Evolutionary conservation across 1,140 invertebrate species (phyloP).

Genomic region (Colletes latitarsis): DNA sequence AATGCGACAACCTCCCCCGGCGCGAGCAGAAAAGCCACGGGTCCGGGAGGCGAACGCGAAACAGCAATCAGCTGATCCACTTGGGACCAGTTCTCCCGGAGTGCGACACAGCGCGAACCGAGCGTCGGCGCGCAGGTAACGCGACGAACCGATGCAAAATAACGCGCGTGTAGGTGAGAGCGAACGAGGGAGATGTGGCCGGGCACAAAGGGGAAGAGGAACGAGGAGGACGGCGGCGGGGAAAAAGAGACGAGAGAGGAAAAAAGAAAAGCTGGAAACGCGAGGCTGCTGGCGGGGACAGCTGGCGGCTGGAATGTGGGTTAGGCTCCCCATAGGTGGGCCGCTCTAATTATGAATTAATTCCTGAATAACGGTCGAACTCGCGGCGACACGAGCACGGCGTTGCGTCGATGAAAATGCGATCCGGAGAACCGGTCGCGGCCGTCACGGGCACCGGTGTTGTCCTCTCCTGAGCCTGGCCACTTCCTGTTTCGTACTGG

Average conservation of each 20-base stretch:
- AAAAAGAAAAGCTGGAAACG: constrained; percentile 65
- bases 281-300: constrained; percentile 70
- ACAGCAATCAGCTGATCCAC: constrained; percentile 57
- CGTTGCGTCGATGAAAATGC: constrained; percentile 69
- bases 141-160: constrained; percentile 50
- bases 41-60: constrained; percentile 2
- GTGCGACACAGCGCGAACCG: constrained; percentile 43
- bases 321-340: constrained; percentile 75
- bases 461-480: background rate
- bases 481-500: constrained; percentile 39
- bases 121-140: constrained; percentile 14
- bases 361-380: constrained; percentile 77
- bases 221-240: background rate
- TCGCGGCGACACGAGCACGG: constrained; percentile 64
- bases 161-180: constrained; percentile 43
- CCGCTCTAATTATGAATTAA: constrained; percentile 81
- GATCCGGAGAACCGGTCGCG: constrained; percentile 68
- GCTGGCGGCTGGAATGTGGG: constrained; percentile 78
- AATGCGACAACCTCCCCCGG: constrained; percentile 15
- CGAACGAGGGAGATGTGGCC: constrained; percentile 40
- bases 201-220: constrained; percentile 25
- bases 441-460: constrained; percentile 10
- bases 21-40: constrained; percentile 1
- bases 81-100: constrained; percentile 45
- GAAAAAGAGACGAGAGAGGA: constrained; percentile 23